These are phyloP conservation scores for Sinocyclocheilus rhinocerous DNA, from an alignment of 2,113 vertebrate species.

Conservation along the genomic window DNA sequence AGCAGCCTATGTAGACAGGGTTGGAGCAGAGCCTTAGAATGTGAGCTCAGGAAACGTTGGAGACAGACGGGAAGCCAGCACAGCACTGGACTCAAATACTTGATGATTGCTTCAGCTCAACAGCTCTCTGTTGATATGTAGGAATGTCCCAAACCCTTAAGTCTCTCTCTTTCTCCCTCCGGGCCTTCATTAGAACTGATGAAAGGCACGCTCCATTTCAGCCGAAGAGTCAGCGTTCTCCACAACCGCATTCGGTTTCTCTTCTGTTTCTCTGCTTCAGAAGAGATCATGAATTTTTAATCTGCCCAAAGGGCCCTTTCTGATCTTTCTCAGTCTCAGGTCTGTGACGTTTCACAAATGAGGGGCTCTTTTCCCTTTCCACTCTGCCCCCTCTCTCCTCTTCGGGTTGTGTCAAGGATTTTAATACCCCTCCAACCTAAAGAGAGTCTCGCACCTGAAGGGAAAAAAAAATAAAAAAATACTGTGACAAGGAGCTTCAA, in stretches of 20 bases:
- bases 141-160: conserved; percentile 32
- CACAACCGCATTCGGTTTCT: conserved; percentile 51
- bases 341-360: conserved; percentile 63
- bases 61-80: conserved; percentile 16
- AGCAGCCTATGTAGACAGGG: not conserved
- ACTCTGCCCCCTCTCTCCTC: conserved; percentile 15
- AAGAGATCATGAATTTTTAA: conserved; percentile 52
- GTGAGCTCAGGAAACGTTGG: conserved; percentile 4
- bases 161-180: conserved; percentile 21
- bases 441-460: not conserved
- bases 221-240: conserved; percentile 61
- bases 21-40: conserved; percentile 16
- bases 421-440: conserved; percentile 18
- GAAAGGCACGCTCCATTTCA: conserved; percentile 68
- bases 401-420: not conserved
- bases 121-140: not conserved
- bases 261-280: conserved; percentile 52
- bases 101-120: conserved; percentile 17
- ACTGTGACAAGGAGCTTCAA: not conserved
- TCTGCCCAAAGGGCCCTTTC: conserved; percentile 61
- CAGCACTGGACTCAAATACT: conserved; percentile 9
- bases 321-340: conserved; percentile 68
- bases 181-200: conserved; percentile 55
- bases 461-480: not conserved
- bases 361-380: conserved; percentile 8